phyloP scores from a whole-genome alignment of 53 echinoderm and acorn worm genomes.

The Henricia sp. region DNA sequence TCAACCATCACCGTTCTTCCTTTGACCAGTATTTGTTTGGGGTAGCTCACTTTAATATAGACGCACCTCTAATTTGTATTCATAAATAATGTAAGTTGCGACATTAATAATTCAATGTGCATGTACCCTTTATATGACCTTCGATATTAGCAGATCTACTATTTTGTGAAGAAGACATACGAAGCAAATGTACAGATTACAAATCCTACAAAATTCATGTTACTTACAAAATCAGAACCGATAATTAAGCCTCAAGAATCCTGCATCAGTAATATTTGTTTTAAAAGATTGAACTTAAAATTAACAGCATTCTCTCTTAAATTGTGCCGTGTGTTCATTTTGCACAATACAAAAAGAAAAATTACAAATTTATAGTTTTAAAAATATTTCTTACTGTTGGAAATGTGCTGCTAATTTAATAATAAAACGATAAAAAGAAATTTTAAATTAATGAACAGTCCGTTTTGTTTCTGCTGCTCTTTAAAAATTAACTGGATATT shows the following conservation, averaged over 20 bases:
- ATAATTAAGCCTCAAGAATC: slow-evolving; percentile 54
- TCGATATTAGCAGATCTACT: background rate
- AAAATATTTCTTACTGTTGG: slow-evolving; percentile 16
- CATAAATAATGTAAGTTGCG: no score
- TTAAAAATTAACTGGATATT: slow-evolving; percentile 19
- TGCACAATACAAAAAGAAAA: background rate
- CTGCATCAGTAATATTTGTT: slow-evolving; percentile 41
- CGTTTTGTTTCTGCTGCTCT: background rate
- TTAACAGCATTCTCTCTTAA: slow-evolving; percentile 14
- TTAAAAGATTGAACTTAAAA: background rate
- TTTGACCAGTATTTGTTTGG: no score
- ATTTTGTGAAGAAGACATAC: background rate
- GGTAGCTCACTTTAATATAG: no score
- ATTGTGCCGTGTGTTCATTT: background rate
- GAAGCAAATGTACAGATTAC: slow-evolving; percentile 12
- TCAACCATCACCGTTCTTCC: no score
- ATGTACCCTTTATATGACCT: background rate
- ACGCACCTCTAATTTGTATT: no score
- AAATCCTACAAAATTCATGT: slow-evolving; percentile 7
- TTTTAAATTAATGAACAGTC: slow-evolving; percentile 22
- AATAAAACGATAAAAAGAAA: background rate
- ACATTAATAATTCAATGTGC: slow-evolving; percentile 3
- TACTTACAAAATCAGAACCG: slow-evolving; percentile 31
- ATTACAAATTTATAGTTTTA: background rate
- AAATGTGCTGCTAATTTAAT: background rate